Base-by-base conservation (phyloP, 23 tunicate species). In the Clavelina lepadiformis region DNA sequence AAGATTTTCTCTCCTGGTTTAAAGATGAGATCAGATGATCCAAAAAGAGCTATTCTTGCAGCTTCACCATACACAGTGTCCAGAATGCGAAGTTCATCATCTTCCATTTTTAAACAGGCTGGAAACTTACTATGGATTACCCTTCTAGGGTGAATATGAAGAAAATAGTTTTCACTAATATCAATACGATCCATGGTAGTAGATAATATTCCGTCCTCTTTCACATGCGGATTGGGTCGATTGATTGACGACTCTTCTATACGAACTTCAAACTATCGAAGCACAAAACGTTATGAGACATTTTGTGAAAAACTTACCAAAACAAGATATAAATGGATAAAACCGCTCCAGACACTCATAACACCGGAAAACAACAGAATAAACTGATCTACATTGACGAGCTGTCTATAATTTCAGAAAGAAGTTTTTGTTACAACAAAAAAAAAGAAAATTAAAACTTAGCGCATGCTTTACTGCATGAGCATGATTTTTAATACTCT, bases 31-130 rank as follows among this genome's bases (percentile, higher is more conserved):
- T 78, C 84, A 8, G 84, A 29, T 19, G 84, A 78, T 27, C 84
- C 84, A 68, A 78, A 78, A 19, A 78, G 27, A 13, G 84, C 84
- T 15, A 78, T 68, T 22, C 84, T 31, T 7, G 84, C 84, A 20
- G 84, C 84, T 68, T 78, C 77, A 24, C 84, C 84, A 33, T 67
- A 78, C 13, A 58, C 56, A 0, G 78, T 52, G 59, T 78, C 84
- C 25, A 78, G 33, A 18, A 46, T 68, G 7, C 84, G 75, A 5
- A 78, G 68, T 3, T 18, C 46, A 1, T 68, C 69, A 18, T 78
- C 84, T 21, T 68, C 61, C 84, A 75, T 68, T 1, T 33, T 44
- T 23, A 38, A 25, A 41, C 73, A 54, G 24, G 29, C 47, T 25
- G 67, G 56, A n/a, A n/a, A n/a, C n/a, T n/a, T n/a, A 44, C 68